Base-by-base conservation (phyloP, 2,797 vertebrate species). In the Prionace glauca region DNA sequence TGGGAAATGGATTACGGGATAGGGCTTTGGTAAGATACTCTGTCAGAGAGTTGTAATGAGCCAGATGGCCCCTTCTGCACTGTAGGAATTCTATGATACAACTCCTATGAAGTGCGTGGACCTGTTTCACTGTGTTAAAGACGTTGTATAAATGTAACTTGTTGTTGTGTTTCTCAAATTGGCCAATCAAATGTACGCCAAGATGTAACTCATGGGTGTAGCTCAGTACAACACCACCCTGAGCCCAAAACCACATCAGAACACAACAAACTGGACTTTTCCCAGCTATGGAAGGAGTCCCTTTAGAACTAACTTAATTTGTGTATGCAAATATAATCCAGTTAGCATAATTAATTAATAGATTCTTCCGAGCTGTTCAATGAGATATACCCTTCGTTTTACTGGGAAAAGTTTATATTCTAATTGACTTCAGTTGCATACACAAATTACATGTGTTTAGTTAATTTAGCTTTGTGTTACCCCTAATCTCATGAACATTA, bases 271-370 rank as follows among this genome's bases (percentile, higher is more conserved):
- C 18, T 60, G 45, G 86, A 29, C 32, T 65, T 65, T 62, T 65
- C 16, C 1, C 90, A 67, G 10, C 22, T 22, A 69, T 36, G 36
- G 62, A 67, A 62, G 16, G 36, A 92, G 62, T 3, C 62, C 62
- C 65, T 91, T 91, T 91, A 20, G 36, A 65, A 67, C 90, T 67
- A 26, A 67, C n/a, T 41, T 67, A 92, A 67, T 69, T 92, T 67
- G 62, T 92, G 18, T 41, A 92, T 92, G 62, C 62, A 69, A 67
- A 92, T 92, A 41, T 22, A 92, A 92, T 41, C n/a, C 20, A 67
- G 62, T 69, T 67, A 41, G 18, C 90, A 92, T 24, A 92, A 92
- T 92, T 92, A n/a, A 69, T 92, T 67, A 67, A 92, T 67, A 92
- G 20, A 22, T 92, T 62, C 62, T 24, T 92, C 62, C 20, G 11